Conservation (phyloP, 2,797 vertebrate species). For the Babyrousa celebensis region DNA sequence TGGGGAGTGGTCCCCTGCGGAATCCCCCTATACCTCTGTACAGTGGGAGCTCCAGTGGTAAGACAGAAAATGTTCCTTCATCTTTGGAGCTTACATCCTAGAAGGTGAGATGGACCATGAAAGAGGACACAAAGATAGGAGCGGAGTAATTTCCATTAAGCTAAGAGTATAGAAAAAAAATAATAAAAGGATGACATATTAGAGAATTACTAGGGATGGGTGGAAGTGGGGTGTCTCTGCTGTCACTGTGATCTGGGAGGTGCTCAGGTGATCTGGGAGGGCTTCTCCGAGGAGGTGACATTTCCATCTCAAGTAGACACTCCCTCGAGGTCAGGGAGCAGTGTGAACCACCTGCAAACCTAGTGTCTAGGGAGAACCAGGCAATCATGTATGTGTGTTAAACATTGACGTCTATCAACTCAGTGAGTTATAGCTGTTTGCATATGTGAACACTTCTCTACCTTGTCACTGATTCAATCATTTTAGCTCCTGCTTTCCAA, state of each 20-base stretch:
- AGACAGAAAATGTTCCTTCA: neutral
- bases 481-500: neutral
- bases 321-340: neutral
- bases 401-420: neutral
- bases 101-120: neutral
- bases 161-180: neutral
- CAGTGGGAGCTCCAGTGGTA: no score
- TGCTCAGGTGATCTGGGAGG: neutral
- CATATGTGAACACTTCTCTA: neutral
- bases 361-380: neutral
- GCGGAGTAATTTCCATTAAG: neutral
- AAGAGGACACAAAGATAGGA: neutral
- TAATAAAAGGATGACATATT: neutral
- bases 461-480: neutral
- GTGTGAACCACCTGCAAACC: neutral
- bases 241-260: neutral
- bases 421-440: no score
- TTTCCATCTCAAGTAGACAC: neutral
- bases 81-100: neutral
- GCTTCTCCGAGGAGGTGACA: neutral
- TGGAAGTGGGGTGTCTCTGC: neutral
- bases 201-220: neutral
- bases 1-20: neutral
- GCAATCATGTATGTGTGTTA: accelerated
- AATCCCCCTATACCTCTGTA: neutral